phyloP scores from a whole-genome alignment of 2,797 vertebrate species.

The Acropternis orthonyx region DNA sequence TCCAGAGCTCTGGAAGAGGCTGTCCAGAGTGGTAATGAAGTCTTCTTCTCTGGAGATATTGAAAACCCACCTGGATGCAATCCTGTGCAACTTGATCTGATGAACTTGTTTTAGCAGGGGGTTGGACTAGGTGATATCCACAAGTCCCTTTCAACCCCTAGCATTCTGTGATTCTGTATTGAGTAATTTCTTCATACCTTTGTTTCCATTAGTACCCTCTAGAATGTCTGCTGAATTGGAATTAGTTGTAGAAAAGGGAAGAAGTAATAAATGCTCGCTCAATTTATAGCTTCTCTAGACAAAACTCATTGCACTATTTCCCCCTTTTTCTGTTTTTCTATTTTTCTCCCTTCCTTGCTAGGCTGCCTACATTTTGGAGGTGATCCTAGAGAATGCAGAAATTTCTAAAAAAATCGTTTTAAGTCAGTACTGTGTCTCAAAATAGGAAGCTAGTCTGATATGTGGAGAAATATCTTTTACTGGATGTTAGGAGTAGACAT shows the following conservation, averaged over 20 bases:
- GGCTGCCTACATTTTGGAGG: background rate
- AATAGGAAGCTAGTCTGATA: background rate
- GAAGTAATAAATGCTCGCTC: background rate
- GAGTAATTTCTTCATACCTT: background rate
- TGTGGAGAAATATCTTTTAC: background rate
- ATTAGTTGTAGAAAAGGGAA: background rate
- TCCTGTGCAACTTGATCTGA: fast-evolving
- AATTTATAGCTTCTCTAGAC: background rate
- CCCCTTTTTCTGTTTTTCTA: background rate
- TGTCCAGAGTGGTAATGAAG: background rate
- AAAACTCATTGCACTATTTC: background rate
- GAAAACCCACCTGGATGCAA: background rate
- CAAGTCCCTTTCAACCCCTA: background rate
- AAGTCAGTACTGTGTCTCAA: background rate
- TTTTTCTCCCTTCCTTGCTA: background rate
- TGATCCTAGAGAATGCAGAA: background rate
- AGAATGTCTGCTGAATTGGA: background rate
- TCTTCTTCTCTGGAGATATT: background rate
- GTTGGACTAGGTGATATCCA: background rate
- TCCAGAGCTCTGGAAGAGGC: background rate
- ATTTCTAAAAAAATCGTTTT: background rate
- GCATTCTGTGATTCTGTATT: background rate
- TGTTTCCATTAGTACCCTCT: background rate
- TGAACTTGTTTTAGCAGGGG: background rate
- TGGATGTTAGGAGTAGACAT: background rate